Conservation (phyloP, 2,888 invertebrate species). For the Aporophyla nigra region DNA sequence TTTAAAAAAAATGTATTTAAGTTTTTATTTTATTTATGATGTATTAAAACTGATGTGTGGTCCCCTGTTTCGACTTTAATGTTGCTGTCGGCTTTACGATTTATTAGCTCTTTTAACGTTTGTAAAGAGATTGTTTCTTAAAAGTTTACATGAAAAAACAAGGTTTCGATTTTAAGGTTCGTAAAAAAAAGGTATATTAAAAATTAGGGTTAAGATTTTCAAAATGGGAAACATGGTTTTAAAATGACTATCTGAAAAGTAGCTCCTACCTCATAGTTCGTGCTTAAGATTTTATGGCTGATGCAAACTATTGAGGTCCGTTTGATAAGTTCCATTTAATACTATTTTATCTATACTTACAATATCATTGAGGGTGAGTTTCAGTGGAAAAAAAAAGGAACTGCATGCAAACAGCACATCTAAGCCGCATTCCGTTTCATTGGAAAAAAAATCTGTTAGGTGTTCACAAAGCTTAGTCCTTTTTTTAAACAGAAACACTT, state of each 20-base stretch:
- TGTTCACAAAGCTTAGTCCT: too few species aligned
- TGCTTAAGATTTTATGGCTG: background rate
- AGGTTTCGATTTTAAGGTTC: too few species aligned
- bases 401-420: background rate
- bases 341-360: background rate
- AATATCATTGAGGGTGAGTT: background rate
- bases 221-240: background rate
- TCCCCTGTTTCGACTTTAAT: background rate
- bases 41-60: background rate
- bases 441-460: too few species aligned
- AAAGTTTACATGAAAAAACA: background rate
- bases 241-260: background rate
- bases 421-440: too few species aligned
- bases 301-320: background rate
- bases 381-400: background rate
- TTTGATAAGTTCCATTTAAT: too few species aligned
- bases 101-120: slow-evolving; percentile 17
- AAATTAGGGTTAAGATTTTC: background rate
- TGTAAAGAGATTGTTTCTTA: slow-evolving; percentile 4
- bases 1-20: slow-evolving; percentile 18
- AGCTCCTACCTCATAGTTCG: too few species aligned
- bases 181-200: too few species aligned
- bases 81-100: slow-evolving; percentile 10
- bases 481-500: background rate
- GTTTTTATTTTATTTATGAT: background rate